Base-by-base conservation (phyloP, 92 coral and sea anemone species). In the Scolanthus callimorphus region DNA sequence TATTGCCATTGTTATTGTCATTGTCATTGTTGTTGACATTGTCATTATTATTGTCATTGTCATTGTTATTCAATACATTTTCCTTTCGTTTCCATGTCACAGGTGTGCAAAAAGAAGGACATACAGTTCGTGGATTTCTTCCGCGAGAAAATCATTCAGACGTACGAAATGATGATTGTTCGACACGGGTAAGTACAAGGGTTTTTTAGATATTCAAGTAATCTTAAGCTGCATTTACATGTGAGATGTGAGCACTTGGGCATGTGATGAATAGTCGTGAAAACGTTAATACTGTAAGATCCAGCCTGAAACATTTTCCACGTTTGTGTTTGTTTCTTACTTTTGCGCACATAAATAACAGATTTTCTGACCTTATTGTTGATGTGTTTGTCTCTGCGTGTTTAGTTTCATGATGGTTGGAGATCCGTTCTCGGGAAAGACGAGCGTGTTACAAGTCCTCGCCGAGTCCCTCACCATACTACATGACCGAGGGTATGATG, bases 361-460 rank as follows among this genome's bases (percentile, higher is more conserved):
- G n/a, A 15, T 34, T 34, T 34, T 15, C 15, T 34, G 41, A 15
- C 6, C 41, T 6, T 34, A 34, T 34, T 34, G 41, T 34, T 34
- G 41, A 34, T 34, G 41, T 34, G 41, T 34, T 34, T 34, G 41
- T 34, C 8, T 34, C 41, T 34, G 15, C 15, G 41, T 34, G 41
- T 66, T 1, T 65, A 94, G 99, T 20, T 94, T 94, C 44, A 94
- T 94, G 99, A 84, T 94, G 99, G 99, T 94, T 11, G 99, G 99
- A n/a, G 99, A 94, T 69, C 96, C 99, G 30, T 94, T 94, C 63
- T 86, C 99, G 21, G 88, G 96, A 10, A 94, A 94, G 76, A 94
- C 99, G 30, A 77, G 74, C 29, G 99, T 94, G 8, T 72, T 94
- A 25, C 66, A 88, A 79, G 97, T 89, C 39, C 67, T 94, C 60